Percentiles rank a stretch among this genome's conserved stretches.
Conservation (phyloP, 2,113 vertebrate genomes). For the Hippocampus barbouri region DNA sequence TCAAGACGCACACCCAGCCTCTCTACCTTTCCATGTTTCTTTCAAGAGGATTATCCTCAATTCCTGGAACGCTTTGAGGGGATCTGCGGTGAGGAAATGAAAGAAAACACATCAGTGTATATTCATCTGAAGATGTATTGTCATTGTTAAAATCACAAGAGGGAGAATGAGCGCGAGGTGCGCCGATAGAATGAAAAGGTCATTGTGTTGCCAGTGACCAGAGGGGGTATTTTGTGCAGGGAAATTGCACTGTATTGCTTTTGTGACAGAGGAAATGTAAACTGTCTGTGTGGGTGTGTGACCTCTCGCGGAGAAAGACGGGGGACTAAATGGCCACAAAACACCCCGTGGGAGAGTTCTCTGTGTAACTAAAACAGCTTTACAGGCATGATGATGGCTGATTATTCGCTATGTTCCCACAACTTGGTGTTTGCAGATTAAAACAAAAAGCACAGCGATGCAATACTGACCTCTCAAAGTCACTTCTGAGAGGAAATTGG, state of each 20-base stretch:
- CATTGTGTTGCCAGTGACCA: constrained; percentile 72
- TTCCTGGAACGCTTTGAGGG: constrained; percentile 59
- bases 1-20: constrained; percentile 32
- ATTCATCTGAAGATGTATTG: constrained; percentile 65
- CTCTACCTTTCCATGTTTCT: constrained; percentile 45
- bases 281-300: constrained; percentile 70
- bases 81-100: constrained; percentile 22
- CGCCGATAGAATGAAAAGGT: constrained; percentile 63
- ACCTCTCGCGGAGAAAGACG: constrained; percentile 64
- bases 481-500: neutral
- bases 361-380: constrained; percentile 60
- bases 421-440: constrained; percentile 22
- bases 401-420: constrained; percentile 36
- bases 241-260: constrained; percentile 74
- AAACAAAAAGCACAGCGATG: constrained; percentile 18
- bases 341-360: constrained; percentile 70
- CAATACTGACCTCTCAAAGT: constrained; percentile 12
- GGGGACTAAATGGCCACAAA: constrained; percentile 69
- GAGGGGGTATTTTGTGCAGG: constrained; percentile 69
- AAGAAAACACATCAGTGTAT: constrained; percentile 38
- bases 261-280: constrained; percentile 75
- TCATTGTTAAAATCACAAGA: constrained; percentile 55
- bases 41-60: constrained; percentile 57
- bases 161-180: constrained; percentile 23
- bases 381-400: constrained; percentile 35